Percentiles rank a stretch among this genome's conserved stretches.
Evolutionary conservation across 1,140 invertebrate species (phyloP).

Genomic region (Arctopsyche grandis): DNA sequence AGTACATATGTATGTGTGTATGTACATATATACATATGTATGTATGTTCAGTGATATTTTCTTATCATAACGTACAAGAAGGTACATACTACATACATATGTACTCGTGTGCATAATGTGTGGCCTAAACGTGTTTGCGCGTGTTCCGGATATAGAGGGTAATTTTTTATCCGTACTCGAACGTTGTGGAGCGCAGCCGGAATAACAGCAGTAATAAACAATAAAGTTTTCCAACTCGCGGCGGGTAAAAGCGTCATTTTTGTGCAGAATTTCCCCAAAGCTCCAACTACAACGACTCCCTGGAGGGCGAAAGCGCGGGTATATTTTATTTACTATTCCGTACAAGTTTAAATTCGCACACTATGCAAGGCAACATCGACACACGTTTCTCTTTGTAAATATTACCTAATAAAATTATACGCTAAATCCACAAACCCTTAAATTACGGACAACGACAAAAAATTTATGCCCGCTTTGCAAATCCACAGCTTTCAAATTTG

Average conservation of each 20-base stretch:
- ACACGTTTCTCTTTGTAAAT: no score
- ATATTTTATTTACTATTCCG: slow-evolving; percentile 13
- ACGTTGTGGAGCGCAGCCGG: neutral
- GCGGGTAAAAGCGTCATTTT: slow-evolving; percentile 6
- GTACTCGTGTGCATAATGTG: no score
- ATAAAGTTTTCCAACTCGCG: slow-evolving; percentile 8
- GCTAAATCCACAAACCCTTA: no score
- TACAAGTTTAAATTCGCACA: neutral
- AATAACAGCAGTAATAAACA: slow-evolving; percentile 32
- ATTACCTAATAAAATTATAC: no score
- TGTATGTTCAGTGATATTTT: no score
- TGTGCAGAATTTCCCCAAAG: slow-evolving; percentile 18
- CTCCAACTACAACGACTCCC: slow-evolving; percentile 18
- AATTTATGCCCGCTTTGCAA: no score
- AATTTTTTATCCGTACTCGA: slow-evolving; percentile 7
- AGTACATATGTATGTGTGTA: no score
- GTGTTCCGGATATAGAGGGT: neutral
- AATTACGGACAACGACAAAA: no score
- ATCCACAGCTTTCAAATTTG: no score
- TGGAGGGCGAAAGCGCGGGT: neutral
- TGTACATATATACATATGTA: no score
- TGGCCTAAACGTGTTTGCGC: neutral
- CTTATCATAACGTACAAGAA: no score
- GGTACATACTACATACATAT: no score
- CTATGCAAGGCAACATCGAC: neutral